Conservation (phyloP, 2,797 vertebrate species). For the Schizopygopsis malacanthus region DNA sequence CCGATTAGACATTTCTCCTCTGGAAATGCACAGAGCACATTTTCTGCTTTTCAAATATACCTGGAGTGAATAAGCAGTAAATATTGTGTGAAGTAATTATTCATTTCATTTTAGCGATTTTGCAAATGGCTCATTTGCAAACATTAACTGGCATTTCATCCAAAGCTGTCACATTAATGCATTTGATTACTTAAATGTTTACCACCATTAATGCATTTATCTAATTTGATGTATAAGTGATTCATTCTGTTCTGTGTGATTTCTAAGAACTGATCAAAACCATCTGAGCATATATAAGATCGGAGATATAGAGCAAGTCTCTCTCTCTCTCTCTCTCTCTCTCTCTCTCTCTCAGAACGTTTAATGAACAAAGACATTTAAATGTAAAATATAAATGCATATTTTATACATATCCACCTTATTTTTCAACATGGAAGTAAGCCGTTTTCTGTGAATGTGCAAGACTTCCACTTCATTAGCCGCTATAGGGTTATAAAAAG, state of each 20-base stretch:
- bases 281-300: background rate
- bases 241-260: background rate
- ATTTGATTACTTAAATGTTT: background rate
- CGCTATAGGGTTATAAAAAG: background rate
- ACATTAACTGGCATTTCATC: background rate
- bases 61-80: background rate
- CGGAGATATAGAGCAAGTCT: background rate
- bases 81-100: background rate
- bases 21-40: background rate
- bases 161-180: background rate
- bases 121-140: background rate
- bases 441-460: background rate
- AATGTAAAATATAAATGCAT: background rate
- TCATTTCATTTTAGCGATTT: background rate
- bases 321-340: background rate
- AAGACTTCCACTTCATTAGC: background rate
- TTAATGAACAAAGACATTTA: background rate
- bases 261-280: conserved; percentile 8
- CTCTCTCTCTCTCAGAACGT: background rate
- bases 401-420: background rate
- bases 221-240: background rate
- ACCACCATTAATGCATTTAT: background rate
- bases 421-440: background rate
- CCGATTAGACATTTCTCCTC: background rate
- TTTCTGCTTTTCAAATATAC: background rate